A percentile compares a stretch with the other conserved stretches of the same genome.
Conservation (phyloP, 2,113 vertebrate species). For the Pongo abelii region DNA sequence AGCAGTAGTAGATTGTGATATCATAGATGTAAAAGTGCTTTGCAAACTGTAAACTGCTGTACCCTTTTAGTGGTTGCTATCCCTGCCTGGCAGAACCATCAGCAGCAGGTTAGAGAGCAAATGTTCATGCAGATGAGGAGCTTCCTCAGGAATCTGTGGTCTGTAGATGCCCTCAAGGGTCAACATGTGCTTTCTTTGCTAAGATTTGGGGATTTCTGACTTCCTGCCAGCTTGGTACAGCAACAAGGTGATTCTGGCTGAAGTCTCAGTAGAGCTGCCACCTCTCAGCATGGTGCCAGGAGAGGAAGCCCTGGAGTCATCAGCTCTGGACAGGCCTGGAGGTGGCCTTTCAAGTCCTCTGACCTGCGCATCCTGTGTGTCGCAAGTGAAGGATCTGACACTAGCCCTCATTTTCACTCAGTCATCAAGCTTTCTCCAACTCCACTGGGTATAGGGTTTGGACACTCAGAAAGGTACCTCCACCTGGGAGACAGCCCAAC, state of each 20-base stretch:
- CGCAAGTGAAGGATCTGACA: not conserved
- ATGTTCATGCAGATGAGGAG: not conserved
- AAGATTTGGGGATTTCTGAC: constrained; percentile 8
- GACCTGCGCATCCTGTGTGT: not conserved
- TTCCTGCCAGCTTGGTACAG: not conserved
- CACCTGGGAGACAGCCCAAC: not conserved
- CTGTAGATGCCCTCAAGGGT: not conserved
- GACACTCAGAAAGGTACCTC: not conserved
- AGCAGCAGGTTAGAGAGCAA: not conserved
- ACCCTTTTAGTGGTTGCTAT: not conserved
- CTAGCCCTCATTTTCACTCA: not conserved
- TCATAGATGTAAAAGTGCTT: not conserved
- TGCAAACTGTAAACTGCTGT: not conserved
- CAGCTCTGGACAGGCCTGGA: not conserved
- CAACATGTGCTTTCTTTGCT: not conserved
- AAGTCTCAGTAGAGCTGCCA: not conserved
- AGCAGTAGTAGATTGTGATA: not conserved
- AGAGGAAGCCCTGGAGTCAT: not conserved
- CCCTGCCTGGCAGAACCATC: not conserved
- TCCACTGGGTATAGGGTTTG: not conserved
- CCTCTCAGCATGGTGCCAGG: not conserved
- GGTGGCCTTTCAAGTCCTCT: not conserved
- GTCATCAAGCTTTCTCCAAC: not conserved
- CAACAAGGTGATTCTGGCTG: not conserved
- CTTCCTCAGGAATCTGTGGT: not conserved